Evolutionary conservation across 2,113 vertebrate species (phyloP).

Genomic region (Ibidorhyncha struthersii): DNA sequence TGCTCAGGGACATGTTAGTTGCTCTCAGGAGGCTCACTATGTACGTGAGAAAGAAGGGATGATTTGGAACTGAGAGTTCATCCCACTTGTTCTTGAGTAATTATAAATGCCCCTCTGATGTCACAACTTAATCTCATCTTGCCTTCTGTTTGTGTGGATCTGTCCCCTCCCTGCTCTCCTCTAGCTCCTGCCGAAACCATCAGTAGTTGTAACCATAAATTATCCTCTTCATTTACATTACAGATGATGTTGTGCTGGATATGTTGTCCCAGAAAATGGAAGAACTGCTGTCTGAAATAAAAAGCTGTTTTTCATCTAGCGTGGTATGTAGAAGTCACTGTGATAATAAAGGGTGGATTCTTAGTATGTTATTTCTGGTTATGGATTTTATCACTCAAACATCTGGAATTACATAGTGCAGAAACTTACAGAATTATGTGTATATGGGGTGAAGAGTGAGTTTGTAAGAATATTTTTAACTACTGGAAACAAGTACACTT

Average conservation of each 20-base stretch:
- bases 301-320: conserved; percentile 61
- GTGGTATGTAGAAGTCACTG: conserved; percentile 46
- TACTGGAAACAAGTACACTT: background rate
- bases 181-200: background rate
- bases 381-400: background rate
- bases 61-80: background rate
- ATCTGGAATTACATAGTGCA: background rate
- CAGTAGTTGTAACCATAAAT: background rate
- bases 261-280: conserved; percentile 38
- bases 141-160: background rate
- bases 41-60: background rate
- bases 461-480: background rate
- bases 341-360: background rate
- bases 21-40: background rate
- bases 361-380: background rate
- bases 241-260: conserved; percentile 67
- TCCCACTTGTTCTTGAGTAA: background rate
- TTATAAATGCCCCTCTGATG: background rate
- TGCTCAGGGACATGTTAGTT: background rate
- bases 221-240: background rate
- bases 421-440: background rate
- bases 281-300: conserved; percentile 64
- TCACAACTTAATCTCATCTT: background rate
- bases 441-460: background rate
- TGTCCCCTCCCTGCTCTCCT: background rate